Evolutionary conservation across 2,797 vertebrate species (phyloP).

Genomic region (Rhabdomys pumilio): DNA sequence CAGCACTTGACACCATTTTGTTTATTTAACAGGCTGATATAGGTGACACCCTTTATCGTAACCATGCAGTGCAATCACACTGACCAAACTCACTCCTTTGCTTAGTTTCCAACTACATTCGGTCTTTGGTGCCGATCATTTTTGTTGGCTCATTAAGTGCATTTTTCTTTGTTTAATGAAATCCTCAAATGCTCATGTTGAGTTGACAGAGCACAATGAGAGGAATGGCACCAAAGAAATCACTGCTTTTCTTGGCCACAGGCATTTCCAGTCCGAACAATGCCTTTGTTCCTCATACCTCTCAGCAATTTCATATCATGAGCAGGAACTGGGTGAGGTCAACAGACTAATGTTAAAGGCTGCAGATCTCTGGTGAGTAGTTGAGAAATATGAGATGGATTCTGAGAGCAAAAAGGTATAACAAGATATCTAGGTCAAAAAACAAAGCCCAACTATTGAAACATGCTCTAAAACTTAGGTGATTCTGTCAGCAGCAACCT

Average conservation of each 20-base stretch:
- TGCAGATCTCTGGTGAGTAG: constrained; percentile 83
- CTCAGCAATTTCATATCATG: constrained; percentile 81
- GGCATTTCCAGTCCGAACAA: constrained; percentile 85
- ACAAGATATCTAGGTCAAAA: constrained; percentile 77
- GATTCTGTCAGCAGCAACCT: constrained; percentile 68
- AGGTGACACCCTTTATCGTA: constrained; percentile 78
- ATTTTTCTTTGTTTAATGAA: constrained; percentile 78
- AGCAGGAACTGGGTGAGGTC: constrained; percentile 82
- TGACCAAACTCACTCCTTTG: constrained; percentile 67
- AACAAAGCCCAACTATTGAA: constrained; percentile 72
- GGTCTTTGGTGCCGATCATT: constrained; percentile 63
- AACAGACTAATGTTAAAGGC: constrained; percentile 78
- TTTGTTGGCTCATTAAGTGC: constrained; percentile 77
- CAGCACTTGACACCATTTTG: constrained; percentile 56
- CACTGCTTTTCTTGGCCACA: constrained; percentile 87
- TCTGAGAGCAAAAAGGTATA: constrained; percentile 78
- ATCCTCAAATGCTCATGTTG: constrained; percentile 16
- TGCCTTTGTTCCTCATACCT: constrained; percentile 87
- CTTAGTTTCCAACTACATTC: constrained; percentile 48
- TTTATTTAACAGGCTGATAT: constrained; percentile 76
- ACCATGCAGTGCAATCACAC: constrained; percentile 40
- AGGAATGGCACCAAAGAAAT: constrained; percentile 83
- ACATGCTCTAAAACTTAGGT: constrained; percentile 44
- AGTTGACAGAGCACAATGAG: constrained; percentile 81
- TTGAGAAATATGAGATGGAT: constrained; percentile 80